These are phyloP conservation scores for Dasyurus viverrinus DNA, from an alignment of 2,113 vertebrate species.

Conservation along the genomic window DNA sequence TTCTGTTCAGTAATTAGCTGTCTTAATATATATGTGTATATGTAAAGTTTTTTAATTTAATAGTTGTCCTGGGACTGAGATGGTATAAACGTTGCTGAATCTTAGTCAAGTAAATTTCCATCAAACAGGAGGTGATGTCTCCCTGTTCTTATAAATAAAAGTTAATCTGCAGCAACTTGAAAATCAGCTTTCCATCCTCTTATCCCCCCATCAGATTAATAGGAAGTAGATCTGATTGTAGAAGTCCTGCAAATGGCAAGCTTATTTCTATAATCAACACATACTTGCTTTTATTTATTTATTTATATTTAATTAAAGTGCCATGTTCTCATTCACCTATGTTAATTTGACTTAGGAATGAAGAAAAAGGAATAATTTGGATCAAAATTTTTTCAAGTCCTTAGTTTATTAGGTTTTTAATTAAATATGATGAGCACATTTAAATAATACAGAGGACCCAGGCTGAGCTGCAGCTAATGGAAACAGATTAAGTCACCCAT, in stretches of 20 bases:
- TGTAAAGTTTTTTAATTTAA: not conserved
- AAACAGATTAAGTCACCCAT: conserved; percentile 86
- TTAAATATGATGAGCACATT: conserved; percentile 87
- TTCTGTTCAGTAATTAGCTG: not conserved
- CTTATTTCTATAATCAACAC: not conserved
- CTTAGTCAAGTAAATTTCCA: conserved; percentile 6
- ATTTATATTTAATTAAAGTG: not conserved
- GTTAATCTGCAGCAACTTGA: conserved; percentile 8
- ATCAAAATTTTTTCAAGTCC: conserved; percentile 64
- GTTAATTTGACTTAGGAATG: conserved; percentile 60
- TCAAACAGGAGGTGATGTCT: conserved; percentile 1
- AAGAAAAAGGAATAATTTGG: conserved; percentile 57
- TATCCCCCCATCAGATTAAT: not conserved
- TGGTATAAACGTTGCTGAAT: conserved; percentile 32
- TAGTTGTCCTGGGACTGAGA: conserved; percentile 7
- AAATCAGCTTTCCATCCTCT: not conserved
- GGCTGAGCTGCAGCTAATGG: conserved; percentile 82
- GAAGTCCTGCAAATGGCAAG: not conserved
- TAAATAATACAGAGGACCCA: conserved; percentile 82
- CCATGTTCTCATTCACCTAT: not conserved
- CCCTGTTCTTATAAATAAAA: not conserved
- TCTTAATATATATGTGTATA: not conserved
- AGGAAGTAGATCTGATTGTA: conserved; percentile 10
- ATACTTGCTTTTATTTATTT: not conserved
- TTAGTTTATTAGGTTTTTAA: conserved; percentile 86